Conservation (phyloP, 30 jellyfish, hydroid and myxozoan genomes). For the Turritopsis dohrnii region DNA sequence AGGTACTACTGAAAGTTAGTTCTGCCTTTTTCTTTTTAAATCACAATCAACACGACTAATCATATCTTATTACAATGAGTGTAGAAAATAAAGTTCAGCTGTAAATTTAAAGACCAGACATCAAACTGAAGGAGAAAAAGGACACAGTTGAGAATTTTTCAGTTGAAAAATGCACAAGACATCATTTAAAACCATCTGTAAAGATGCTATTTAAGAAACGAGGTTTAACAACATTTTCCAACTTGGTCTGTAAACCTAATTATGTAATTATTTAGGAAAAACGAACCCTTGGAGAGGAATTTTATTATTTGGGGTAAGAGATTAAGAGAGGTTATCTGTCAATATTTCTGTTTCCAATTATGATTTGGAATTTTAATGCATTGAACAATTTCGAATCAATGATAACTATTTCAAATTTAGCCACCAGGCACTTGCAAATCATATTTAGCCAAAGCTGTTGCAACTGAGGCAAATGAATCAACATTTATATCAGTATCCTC, state of each 20-base stretch:
- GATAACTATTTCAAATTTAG: conserved; percentile 32
- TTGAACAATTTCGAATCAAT: conserved; percentile 37
- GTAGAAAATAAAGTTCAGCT: not conserved
- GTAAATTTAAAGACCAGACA: conserved; percentile 34
- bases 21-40: too few species aligned
- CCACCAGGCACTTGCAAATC: conserved; percentile 99
- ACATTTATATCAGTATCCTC: conserved; percentile 96
- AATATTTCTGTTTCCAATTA: conserved; percentile 77
- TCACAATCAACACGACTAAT: too few species aligned
- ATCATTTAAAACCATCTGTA: too few species aligned
- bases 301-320: conserved; percentile 90
- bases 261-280: conserved; percentile 52
- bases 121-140: conserved; percentile 88
- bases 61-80: not conserved
- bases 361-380: conserved; percentile 91
- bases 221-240: too few species aligned
- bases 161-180: too few species aligned
- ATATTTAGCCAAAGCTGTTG: conserved; percentile 96
- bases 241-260: too few species aligned
- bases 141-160: too few species aligned
- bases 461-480: conserved; percentile 97
- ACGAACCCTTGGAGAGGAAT: conserved; percentile 99
- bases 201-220: too few species aligned
- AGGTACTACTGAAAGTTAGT: conserved; percentile 61
- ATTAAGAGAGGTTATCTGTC: conserved; percentile 8